phyloP scores from a whole-genome alignment of 2,888 invertebrate genomes.

The Bombylius discolor region DNA sequence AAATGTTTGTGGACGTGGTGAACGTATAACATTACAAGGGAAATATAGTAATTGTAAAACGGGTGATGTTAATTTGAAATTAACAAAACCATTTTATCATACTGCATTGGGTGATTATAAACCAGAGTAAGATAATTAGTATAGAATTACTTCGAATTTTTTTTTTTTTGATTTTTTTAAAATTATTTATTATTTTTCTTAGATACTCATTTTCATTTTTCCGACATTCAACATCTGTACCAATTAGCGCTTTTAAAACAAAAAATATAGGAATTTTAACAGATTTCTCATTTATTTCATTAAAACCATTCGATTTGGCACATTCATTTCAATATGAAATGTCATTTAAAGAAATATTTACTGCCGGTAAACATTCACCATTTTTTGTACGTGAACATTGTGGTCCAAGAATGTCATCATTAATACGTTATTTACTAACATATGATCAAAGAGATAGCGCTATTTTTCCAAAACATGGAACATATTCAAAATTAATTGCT shows the following conservation, averaged over 20 bases:
- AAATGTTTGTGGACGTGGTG: constrained; percentile 80
- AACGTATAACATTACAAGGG: constrained; percentile 68
- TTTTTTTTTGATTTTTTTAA: too few relatives aligned
- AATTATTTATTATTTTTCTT: constrained; percentile 14
- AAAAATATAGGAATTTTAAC: constrained; percentile 63
- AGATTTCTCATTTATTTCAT: constrained; percentile 53
- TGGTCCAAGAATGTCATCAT: constrained; percentile 82
- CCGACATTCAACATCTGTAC: constrained; percentile 42
- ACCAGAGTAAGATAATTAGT: constrained; percentile 46
- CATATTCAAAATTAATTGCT: constrained; percentile 55
- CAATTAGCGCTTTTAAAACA: constrained; percentile 55
- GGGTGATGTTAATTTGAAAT: constrained; percentile 64
- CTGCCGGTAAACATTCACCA: constrained; percentile 57
- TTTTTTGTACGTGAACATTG: constrained; percentile 72
- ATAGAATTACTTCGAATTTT: not conserved
- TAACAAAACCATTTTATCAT: constrained; percentile 73
- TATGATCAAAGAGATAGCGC: constrained; percentile 68
- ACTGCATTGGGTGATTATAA: constrained; percentile 41
- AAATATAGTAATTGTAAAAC: constrained; percentile 72
- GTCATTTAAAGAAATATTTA: constrained; percentile 62
- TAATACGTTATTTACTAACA: constrained; percentile 64
- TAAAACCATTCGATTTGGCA: constrained; percentile 38
- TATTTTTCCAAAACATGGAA: constrained; percentile 67
- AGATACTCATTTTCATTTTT: constrained; percentile 62
- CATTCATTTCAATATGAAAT: constrained; percentile 69